A percentile compares a stretch with the other conserved stretches of the same genome.
These are phyloP conservation scores for Sarcophaga variegata DNA, from an alignment of 2,888 invertebrate species.

Conservation along the genomic window DNA sequence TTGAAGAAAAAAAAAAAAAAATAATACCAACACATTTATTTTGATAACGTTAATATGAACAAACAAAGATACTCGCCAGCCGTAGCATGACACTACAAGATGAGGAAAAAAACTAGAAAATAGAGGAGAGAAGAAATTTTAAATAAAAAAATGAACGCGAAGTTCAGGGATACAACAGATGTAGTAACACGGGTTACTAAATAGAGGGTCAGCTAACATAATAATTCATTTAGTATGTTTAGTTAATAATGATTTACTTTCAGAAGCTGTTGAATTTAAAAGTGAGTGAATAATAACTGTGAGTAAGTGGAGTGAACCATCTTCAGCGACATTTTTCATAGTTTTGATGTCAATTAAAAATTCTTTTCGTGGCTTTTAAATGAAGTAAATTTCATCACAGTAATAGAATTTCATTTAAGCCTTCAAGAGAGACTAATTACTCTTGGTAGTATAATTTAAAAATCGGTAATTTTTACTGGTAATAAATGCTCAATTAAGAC, in stretches of 20 bases:
- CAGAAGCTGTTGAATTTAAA: too few species aligned
- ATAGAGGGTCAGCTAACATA: background rate
- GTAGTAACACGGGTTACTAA: background rate
- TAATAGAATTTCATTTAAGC: too few species aligned
- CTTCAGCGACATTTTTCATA: too few species aligned
- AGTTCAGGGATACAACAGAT: conserved; percentile 53
- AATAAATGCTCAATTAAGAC: too few species aligned
- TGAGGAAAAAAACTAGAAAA: background rate
- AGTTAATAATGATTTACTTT: background rate
- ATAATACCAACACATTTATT: conserved; percentile 32
- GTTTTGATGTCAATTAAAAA: too few species aligned
- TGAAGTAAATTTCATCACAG: too few species aligned
- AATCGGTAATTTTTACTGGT: too few species aligned
- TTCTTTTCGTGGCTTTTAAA: too few species aligned
- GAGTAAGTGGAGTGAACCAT: too few species aligned
- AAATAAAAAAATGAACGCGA: conserved; percentile 34
- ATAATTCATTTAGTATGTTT: background rate
- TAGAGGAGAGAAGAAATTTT: background rate
- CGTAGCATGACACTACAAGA: background rate
- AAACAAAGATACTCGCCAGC: background rate
- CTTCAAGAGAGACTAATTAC: too few species aligned
- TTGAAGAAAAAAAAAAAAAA: conserved; percentile 7
- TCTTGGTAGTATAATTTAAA: too few species aligned
- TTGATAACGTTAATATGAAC: conserved; percentile 56
- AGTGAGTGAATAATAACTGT: too few species aligned